These are phyloP conservation scores for Xiphias gladius DNA, from an alignment of 2,113 vertebrate genomes.

Conservation along the genomic window DNA sequence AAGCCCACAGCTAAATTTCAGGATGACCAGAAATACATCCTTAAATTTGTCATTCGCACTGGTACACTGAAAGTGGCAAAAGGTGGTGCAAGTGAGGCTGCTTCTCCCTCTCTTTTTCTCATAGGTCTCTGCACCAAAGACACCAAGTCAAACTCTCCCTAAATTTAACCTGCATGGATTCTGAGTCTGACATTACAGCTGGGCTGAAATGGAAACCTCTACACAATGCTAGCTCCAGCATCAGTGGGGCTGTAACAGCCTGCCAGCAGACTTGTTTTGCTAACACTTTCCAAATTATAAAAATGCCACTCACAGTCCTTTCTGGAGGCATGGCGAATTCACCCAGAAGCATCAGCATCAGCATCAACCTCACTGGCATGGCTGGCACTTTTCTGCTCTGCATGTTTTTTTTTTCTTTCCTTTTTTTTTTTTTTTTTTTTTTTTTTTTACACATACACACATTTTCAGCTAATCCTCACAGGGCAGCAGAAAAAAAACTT, in stretches of 20 bases:
- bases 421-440: too few species aligned
- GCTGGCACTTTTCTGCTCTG: constrained; percentile 58
- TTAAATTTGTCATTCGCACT: background rate
- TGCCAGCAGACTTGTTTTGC: constrained; percentile 56
- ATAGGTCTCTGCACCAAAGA: constrained; percentile 45
- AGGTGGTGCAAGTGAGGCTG: background rate
- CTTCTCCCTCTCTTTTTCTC: constrained; percentile 7
- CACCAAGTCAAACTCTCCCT: constrained; percentile 36
- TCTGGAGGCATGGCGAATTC: constrained; percentile 62
- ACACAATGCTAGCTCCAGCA: constrained; percentile 44
- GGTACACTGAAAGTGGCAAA: constrained; percentile 5
- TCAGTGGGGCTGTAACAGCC: constrained; percentile 43
- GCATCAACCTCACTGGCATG: constrained; percentile 52
- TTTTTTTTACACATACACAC: constrained; percentile 54
- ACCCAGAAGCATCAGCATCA: constrained; percentile 59
- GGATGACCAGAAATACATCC: background rate
- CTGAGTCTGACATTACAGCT: constrained; percentile 47
- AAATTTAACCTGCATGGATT: constrained; percentile 36
- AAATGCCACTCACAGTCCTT: constrained; percentile 59
- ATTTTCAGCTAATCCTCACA: constrained; percentile 69
- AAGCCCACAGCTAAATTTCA: background rate
- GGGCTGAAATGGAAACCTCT: constrained; percentile 56
- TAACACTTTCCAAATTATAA: constrained; percentile 63
- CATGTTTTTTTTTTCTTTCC: background rate
- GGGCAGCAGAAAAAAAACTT: constrained; percentile 13